Conservation (phyloP, 1,140 invertebrate species). For the Aphaenogaster ashmeadi region DNA sequence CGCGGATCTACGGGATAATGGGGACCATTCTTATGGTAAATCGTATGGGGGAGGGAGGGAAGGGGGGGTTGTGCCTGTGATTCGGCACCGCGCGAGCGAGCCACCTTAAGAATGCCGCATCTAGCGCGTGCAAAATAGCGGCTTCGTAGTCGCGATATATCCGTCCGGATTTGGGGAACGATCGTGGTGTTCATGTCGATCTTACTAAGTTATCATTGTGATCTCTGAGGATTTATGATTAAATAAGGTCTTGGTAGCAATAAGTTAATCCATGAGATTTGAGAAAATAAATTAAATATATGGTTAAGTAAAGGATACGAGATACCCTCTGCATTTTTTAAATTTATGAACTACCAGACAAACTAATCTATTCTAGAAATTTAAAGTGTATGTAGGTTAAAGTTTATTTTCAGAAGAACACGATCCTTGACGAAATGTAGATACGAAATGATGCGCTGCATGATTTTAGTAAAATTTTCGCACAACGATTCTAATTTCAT, state of each 20-base stretch:
- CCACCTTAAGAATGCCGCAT: conserved; percentile 46
- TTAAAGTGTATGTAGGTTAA: neutral
- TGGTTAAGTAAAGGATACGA: neutral
- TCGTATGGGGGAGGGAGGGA: conserved; percentile 64
- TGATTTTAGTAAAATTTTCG: neutral
- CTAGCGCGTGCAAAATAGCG: conserved; percentile 8
- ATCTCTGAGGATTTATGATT: neutral
- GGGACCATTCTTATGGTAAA: conserved; percentile 86
- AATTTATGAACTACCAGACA: neutral
- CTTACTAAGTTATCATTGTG: neutral
- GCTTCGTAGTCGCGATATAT: conserved; percentile 51
- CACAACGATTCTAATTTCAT: neutral
- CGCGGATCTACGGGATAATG: conserved; percentile 86
- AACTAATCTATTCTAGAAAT: neutral
- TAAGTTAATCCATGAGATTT: neutral
- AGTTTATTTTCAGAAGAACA: neutral
- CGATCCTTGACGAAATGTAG: neutral
- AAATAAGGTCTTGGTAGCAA: neutral
- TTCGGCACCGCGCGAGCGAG: conserved; percentile 68
- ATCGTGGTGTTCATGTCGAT: neutral
- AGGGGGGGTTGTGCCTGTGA: conserved; percentile 73
- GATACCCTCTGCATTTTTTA: neutral
- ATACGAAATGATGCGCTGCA: neutral
- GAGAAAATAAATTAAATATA: neutral
- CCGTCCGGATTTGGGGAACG: neutral